Base-by-base conservation (phyloP, 2,797 vertebrate genomes). In the Acipenser oxyrinchus region DNA sequence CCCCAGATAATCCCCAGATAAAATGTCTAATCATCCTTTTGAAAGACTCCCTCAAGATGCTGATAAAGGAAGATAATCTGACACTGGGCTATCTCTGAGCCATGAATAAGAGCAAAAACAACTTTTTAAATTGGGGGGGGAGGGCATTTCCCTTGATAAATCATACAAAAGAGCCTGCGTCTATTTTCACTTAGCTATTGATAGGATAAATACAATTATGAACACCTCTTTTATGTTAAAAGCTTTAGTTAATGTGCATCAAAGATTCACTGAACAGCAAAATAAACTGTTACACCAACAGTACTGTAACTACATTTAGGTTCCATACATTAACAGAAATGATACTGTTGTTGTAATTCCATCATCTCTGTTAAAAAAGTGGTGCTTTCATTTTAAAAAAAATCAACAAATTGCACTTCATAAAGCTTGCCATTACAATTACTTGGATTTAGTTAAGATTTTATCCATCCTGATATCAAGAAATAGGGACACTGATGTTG, bases 371-470 rank as follows among this genome's bases (percentile, higher is more conserved):
- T 62, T 18, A 62, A 37, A 37, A 37, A 37, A 37, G 37, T 67
- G 59, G 66, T 51, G 55, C 66, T 67, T 67, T 68, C 53, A 52
- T 68, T 10, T 68, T n/a, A n/a, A 60, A 68, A 49, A 63, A 37
- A 37, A 37, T 37, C 37, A 37, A 37, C 37, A 37, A 37, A 37
- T 37, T 37, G 3, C 3, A 37, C 5, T 0, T 37, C 37, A 37
- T 37, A 37, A 37, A 37, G 1, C 37, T 37, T 37, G 4, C 37
- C 37, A 37, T 37, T 37, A 37, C 37, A 37, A 37, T 37, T 37
- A 37, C 37, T 37, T 37, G 37, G 37, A 37, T 37, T 37, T 37
- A 37, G 4, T 37, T 37, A 37, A 37, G 37, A 37, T 37, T 37
- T 37, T 37, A 37, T 37, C 37, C 37, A 37, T 37, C 37, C 37